These are phyloP conservation scores for Pseudoips prasinana DNA, from an alignment of 2,888 invertebrate genomes.

Conservation along the genomic window DNA sequence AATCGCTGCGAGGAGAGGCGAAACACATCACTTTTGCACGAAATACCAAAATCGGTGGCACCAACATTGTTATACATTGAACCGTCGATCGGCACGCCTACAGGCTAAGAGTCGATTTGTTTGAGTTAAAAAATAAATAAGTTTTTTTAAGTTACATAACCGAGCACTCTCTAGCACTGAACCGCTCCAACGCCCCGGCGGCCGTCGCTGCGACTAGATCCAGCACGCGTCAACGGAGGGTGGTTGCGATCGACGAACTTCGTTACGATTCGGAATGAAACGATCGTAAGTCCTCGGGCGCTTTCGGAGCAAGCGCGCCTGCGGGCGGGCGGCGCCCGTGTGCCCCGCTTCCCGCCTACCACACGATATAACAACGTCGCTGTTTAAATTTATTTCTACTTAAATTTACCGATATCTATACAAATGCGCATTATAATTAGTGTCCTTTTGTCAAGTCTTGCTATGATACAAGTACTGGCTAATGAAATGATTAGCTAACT, in stretches of 20 bases:
- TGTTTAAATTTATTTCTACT: slow-evolving; percentile 61
- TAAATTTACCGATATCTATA: slow-evolving; percentile 43
- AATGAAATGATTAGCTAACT: no score
- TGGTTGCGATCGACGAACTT: slow-evolving; percentile 75
- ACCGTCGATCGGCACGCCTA: slow-evolving; percentile 34
- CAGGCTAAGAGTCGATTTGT: slow-evolving; percentile 44
- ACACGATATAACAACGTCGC: slow-evolving; percentile 53
- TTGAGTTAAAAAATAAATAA: slow-evolving; percentile 76
- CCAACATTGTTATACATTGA: slow-evolving; percentile 23
- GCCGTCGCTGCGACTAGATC: slow-evolving; percentile 76
- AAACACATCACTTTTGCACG: slow-evolving; percentile 72
- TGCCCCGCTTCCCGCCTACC: slow-evolving; percentile 61
- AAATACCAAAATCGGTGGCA: slow-evolving; percentile 33
- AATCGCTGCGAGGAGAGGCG: slow-evolving; percentile 66
- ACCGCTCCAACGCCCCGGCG: slow-evolving; percentile 75
- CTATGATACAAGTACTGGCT: no score
- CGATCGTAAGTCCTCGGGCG: slow-evolving; percentile 76
- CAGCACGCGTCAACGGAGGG: slow-evolving; percentile 75
- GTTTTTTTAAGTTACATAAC: slow-evolving; percentile 79
- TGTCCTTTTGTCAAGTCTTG: no score
- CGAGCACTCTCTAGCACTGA: slow-evolving; percentile 64
- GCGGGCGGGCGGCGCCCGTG: slow-evolving; percentile 73
- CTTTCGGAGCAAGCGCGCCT: slow-evolving; percentile 76
- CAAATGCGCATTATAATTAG: slow-evolving; percentile 9
- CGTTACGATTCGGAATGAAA: slow-evolving; percentile 75